Conservation (phyloP, 1,140 invertebrate species). For the Solenopsis invicta region DNA sequence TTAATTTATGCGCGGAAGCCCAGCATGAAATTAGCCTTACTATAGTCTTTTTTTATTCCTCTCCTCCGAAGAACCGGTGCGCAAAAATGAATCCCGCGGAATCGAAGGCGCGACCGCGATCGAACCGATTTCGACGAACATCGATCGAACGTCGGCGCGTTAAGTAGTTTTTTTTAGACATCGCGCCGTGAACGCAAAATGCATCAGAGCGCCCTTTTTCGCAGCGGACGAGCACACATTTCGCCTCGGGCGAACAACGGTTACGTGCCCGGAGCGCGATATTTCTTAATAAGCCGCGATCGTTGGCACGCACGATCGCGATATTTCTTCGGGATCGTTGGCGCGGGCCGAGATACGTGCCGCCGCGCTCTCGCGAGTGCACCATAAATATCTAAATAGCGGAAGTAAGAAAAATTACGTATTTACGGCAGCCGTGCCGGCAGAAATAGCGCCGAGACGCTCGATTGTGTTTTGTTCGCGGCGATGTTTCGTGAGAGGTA, state of each 20-base stretch:
- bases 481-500: slow-evolving; percentile 54
- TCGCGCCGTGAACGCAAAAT: not conserved
- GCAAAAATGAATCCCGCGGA: slow-evolving; percentile 11
- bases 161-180: not conserved
- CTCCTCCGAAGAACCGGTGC: not conserved
- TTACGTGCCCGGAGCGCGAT: slow-evolving; percentile 48
- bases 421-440: slow-evolving; percentile 43
- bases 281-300: slow-evolving; percentile 66
- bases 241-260: slow-evolving; percentile 18
- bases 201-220: not conserved
- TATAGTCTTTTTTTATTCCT: slow-evolving; percentile 19
- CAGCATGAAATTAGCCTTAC: slow-evolving; percentile 59
- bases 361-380: slow-evolving; percentile 40
- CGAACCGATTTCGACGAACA: not conserved
- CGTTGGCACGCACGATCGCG: slow-evolving; percentile 62
- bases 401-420: slow-evolving; percentile 64
- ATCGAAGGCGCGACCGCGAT: not conserved
- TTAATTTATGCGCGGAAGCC: slow-evolving; percentile 58
- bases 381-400: slow-evolving; percentile 64
- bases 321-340: slow-evolving; percentile 63
- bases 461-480: slow-evolving; percentile 51
- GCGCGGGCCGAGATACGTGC: slow-evolving; percentile 52
- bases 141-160: not conserved
- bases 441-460: slow-evolving; percentile 55
- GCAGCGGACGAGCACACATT: not conserved